A percentile compares a stretch with the other conserved stretches of the same genome.
Conservation (phyloP, 2,113 vertebrate genomes). For the Oceanodroma tethys region DNA sequence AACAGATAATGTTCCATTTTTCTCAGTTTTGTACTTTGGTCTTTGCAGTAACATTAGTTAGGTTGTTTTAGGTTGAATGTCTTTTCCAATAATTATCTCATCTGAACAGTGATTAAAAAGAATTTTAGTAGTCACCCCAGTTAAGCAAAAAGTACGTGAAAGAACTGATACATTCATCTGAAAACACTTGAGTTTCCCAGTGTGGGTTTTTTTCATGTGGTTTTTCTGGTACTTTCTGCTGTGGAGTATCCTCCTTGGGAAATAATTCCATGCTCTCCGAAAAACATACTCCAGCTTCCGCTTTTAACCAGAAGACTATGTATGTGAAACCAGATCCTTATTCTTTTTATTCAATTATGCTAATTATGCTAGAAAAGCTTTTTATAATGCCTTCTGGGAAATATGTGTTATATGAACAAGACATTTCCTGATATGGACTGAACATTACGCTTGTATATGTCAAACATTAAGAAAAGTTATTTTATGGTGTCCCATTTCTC, state of each 20-base stretch:
- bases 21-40: neutral
- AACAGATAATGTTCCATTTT: neutral
- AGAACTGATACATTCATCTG: neutral
- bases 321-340: neutral
- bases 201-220: neutral
- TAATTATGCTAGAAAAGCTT: neutral
- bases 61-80: neutral
- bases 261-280: neutral
- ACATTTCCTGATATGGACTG: neutral
- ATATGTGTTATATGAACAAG: neutral
- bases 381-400: neutral
- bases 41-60: neutral
- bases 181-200: neutral
- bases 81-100: neutral
- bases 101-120: neutral
- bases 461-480: neutral
- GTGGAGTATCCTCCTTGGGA: neutral
- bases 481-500: neutral
- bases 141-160: neutral
- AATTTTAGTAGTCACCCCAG: neutral
- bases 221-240: slow-evolving; percentile 11
- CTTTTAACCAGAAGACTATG: neutral
- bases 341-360: neutral
- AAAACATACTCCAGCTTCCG: neutral
- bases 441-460: neutral